Base-by-base conservation (phyloP, 2,113 vertebrate genomes). In the Prunella himalayana region DNA sequence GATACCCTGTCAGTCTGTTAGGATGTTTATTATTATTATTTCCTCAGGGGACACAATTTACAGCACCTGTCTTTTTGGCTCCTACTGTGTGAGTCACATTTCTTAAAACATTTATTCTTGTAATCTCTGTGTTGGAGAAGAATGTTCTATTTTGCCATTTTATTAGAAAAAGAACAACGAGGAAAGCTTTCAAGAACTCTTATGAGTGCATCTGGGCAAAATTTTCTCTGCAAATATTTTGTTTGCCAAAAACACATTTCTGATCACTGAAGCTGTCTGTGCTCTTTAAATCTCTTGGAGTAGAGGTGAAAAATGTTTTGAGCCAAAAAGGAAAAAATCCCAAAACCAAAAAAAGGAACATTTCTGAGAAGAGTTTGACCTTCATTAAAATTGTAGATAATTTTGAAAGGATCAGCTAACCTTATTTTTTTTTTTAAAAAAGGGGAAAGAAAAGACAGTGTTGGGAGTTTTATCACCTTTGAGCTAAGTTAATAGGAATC, bases 391-490 rank as follows among this genome's bases (percentile, higher is more conserved):
- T 20, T 30, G 10, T 20, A 50, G 20, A 54, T 33, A 33, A 64
- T 77, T 94, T 77, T 56, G 8, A 91, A 80, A 80, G 18, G 8
- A 21, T 33, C 31, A 53, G 7, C 2, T 19, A 68, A 42, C 7
- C 3, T 68, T 39, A 13, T 37, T 63, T 57, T 47, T 37, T 63
- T 57, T 47, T 71, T 31, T 7, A 1, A 10, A 17, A 45, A 8
- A 15, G 1, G 1, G 3, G 28, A 1, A 2, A 0, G 0, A 3
- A 19, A 15, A 41, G 17, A 25, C 6, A 35, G 4, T 45, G 27
- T 79, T 63, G 39, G 4, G 30, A 84, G 30, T n/a, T 90, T 65
- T 92, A 51, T 15, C 19, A 61, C 9, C n/a, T 82, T 68, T 31
- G 13, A 49, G 14, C 24, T 77, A 22, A 90, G 9, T 47, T 51